Conservation (phyloP, 2,888 invertebrate genomes). For the Athalia cordata region DNA sequence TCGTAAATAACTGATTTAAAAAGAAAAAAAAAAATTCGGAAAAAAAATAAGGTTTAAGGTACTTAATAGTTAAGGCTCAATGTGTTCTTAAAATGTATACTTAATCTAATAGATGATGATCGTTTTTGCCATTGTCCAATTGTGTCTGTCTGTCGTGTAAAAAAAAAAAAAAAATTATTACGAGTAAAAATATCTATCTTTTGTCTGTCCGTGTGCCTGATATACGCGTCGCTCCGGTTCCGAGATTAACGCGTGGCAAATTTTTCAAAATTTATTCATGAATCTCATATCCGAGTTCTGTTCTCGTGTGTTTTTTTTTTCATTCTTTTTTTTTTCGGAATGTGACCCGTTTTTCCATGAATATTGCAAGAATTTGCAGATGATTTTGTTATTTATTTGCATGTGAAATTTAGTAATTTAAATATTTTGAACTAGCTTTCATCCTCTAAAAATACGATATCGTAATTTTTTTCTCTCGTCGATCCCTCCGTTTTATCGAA, state of each 20-base stretch:
- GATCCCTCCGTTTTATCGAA: too few relatives aligned
- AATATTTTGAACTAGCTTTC: too few relatives aligned
- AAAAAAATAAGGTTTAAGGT: constrained; percentile 25
- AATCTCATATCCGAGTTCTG: too few relatives aligned
- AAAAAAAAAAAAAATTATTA: not conserved
- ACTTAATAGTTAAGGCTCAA: constrained; percentile 42
- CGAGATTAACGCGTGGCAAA: not conserved
- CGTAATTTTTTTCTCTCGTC: too few relatives aligned
- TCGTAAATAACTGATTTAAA: not conserved
- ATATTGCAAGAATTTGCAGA: too few relatives aligned
- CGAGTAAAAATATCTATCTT: not conserved
- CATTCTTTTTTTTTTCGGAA: too few relatives aligned
- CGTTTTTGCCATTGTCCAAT: constrained; percentile 19
- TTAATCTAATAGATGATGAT: constrained; percentile 13
- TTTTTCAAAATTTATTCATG: not conserved
- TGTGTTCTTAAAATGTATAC: constrained; percentile 43
- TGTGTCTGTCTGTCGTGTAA: constrained; percentile 9
- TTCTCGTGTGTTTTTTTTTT: too few relatives aligned
- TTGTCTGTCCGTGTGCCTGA: not conserved
- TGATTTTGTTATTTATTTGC: too few relatives aligned
- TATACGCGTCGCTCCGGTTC: constrained; percentile 16
- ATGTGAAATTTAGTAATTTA: too few relatives aligned
- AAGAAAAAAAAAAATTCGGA: not conserved
- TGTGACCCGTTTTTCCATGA: too few relatives aligned
- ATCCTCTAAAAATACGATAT: too few relatives aligned